Evolutionary conservation across 2,888 invertebrate species (phyloP), one percentile per base, ranked within the genome.

Genomic region (Smittia aterrima): DNA sequence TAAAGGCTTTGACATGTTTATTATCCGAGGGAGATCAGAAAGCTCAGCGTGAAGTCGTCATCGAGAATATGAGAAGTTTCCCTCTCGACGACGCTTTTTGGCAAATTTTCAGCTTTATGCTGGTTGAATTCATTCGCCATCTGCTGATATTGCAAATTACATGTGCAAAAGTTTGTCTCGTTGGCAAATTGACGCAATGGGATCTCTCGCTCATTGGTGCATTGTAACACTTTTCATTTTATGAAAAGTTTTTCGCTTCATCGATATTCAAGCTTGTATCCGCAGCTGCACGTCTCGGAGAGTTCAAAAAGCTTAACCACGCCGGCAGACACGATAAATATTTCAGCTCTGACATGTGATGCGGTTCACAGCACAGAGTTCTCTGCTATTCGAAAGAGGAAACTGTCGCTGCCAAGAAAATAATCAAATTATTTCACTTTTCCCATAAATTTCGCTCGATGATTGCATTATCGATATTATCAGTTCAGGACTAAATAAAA

Each of bases 401-500:
- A 38, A 4, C 16, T 16, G 6, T 38, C 22, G 38, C 11, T 41
- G 47, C 41, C 68, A 68, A 68, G 41, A 68, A 68, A 68, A 68
- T 47, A 68, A 68, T 68, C 68, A 68, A 68, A 47, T 68, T 68
- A 68, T 68, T 11, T 68, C 47, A 38, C 16, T 68, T 68, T 47
- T n/a, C 68, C 25, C 24, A 68, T 68, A 68, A 68, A 68, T 68
- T 68, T 41, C 68, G 25, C 41, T 27, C 47, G 68, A 68, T 68
- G 68, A 53, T 68, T 68, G 68, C 68, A 68, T 68, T 68, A 68
- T 68, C 38, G 68, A 68, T 68, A 68, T 32, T 27, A 27, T 25
- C 32, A 66, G 16, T 47, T 47, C 4, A n/a, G 47, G 9, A n/a
- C 47, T 32, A 9, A 62, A 62, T 24, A 24, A 38, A 32, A 67